These are phyloP conservation scores for Aquatica leii DNA, from an alignment of 2,888 invertebrate genomes.

Conservation along the genomic window DNA sequence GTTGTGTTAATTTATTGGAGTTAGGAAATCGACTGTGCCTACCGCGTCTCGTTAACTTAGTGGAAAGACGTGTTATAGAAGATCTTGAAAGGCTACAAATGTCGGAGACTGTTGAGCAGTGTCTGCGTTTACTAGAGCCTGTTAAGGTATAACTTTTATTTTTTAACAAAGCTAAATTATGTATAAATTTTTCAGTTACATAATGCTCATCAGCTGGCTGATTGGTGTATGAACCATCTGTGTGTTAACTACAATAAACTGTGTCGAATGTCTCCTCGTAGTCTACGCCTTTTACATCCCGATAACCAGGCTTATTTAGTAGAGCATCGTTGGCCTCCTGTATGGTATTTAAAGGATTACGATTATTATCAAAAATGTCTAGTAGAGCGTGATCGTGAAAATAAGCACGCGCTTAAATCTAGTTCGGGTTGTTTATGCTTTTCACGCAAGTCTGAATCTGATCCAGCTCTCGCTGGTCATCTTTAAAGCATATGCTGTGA, in stretches of 20 bases:
- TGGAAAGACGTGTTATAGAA: slow-evolving; percentile 86
- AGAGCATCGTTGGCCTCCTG: slow-evolving; percentile 93
- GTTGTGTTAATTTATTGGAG: slow-evolving; percentile 88
- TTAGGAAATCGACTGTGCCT: slow-evolving; percentile 92
- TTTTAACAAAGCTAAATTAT: background rate
- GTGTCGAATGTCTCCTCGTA: slow-evolving; percentile 83
- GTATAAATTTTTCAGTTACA: slow-evolving; percentile 73
- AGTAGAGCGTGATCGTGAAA: slow-evolving; percentile 83
- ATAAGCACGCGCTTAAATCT: slow-evolving; percentile 75
- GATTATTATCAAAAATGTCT: slow-evolving; percentile 92
- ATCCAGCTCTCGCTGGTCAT: slow-evolving; percentile 58
- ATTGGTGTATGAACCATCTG: slow-evolving; percentile 93
- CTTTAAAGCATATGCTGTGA: slow-evolving; percentile 36
- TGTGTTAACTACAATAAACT: slow-evolving; percentile 92
- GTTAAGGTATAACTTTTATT: slow-evolving; percentile 81
- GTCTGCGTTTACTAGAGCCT: slow-evolving; percentile 85
- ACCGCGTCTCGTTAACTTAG: slow-evolving; percentile 84
- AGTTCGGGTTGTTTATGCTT: slow-evolving; percentile 87
- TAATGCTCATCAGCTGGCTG: slow-evolving; percentile 92
- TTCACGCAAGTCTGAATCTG: slow-evolving; percentile 65
- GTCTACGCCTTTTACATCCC: slow-evolving; percentile 78
- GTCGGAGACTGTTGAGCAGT: slow-evolving; percentile 89
- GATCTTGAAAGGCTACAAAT: slow-evolving; percentile 75
- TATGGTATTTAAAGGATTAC: slow-evolving; percentile 93
- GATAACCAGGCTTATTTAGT: slow-evolving; percentile 91